phyloP scores from a whole-genome alignment of 2,113 vertebrate genomes.

The Desmodus rotundus region DNA sequence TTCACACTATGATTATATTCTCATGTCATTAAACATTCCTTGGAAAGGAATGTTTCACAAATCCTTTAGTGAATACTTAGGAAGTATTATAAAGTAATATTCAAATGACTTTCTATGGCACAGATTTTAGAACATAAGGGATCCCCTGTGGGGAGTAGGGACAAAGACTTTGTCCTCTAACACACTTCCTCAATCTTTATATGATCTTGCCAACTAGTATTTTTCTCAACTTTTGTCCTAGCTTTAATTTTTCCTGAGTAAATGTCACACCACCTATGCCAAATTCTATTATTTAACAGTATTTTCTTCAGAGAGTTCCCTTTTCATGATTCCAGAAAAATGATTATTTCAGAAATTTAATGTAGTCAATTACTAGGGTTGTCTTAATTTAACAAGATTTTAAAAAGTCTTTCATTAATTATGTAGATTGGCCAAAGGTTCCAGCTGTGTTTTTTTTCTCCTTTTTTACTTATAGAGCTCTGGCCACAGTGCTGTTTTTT shows the following conservation, averaged over 20 bases:
- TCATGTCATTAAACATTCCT: constrained; percentile 29
- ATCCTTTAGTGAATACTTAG: constrained; percentile 37
- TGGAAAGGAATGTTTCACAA: too few species aligned
- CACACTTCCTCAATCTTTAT: neutral
- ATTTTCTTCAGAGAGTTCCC: neutral
- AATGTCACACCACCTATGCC: neutral
- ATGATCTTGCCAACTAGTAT: neutral
- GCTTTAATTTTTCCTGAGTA: constrained; percentile 36
- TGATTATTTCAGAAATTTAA: neutral
- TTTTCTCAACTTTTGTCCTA: constrained; percentile 40
- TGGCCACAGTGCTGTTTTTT: neutral
- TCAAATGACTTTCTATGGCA: constrained; percentile 49
- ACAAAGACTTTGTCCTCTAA: constrained; percentile 53
- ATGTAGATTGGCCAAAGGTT: neutral
- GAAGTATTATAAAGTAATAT: constrained; percentile 51
- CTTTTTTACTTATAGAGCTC: neutral
- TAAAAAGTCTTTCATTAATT: neutral
- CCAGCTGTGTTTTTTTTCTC: neutral
- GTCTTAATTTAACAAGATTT: neutral
- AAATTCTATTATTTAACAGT: constrained; percentile 6
- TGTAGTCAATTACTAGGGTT: neutral
- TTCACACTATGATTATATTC: constrained; percentile 22
- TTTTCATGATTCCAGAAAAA: neutral
- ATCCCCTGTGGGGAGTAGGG: neutral
- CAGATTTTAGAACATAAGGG: constrained; percentile 59